Evolutionary conservation across 2,888 invertebrate genomes (phyloP), one percentile per base, ranked within the genome.

Genomic region (Hydrotaea cyrtoneurina): DNA sequence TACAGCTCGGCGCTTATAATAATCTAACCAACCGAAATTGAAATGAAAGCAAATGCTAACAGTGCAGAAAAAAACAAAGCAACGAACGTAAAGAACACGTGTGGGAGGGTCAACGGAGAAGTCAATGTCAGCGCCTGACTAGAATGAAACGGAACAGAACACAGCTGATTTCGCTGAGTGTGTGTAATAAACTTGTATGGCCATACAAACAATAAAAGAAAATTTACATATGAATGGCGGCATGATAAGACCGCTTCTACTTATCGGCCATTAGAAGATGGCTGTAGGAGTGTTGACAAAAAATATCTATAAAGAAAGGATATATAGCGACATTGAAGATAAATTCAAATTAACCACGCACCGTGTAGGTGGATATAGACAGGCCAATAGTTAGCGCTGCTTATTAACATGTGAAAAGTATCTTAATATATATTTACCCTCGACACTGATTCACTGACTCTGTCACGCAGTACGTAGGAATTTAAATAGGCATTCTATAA

Each of bases 31-130:
- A 31, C 10, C 3, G n/a, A 36, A 0, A 31, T 62, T 59, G 21
- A 59, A 59, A 31, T 31, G 31, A 62, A 62, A 31, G 11, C 31
- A 62, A 15, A 62, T 62, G 62, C 62, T 62, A 62, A 36, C 62
- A n/a, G 13, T 15, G 31, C 62, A 31, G n/a, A 62, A 59, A 31
- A 31, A 31, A 31, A 2, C 3, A 31, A 31, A 31, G 31, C 3
- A 31, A n/a, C n/a, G n/a, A n/a, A n/a, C n/a, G n/a, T 31, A 31
- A 31, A 7, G 31, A 31, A 31, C 1, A 23, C 10, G 43, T 43
- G 43, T 8, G 5, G 13, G 21, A 21, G 31, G 62, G 62, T 31
- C 62, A 31, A 10, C 26, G 17, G 15, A 62, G 13, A 62, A 62
- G n/a, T 62, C 62, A 62, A 62, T 62, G 62, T 62, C 62, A 36